phyloP scores from a whole-genome alignment of 2,888 invertebrate species.

The Tuta absoluta region DNA sequence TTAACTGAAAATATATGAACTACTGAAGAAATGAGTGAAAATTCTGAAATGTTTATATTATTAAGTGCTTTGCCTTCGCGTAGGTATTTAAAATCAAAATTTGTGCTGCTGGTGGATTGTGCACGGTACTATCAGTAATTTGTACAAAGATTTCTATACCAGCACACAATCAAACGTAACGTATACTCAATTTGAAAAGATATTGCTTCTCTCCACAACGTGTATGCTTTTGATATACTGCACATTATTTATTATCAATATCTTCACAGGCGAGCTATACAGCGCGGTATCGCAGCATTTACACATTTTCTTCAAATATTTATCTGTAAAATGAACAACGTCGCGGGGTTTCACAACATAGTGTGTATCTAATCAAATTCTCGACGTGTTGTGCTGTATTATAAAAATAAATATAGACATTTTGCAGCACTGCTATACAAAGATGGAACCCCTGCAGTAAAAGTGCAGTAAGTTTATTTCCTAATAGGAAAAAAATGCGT shows the following conservation, averaged over 20 bases:
- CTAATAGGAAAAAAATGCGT: too few relatives aligned
- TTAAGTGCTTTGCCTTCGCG: too few relatives aligned
- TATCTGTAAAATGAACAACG: background rate
- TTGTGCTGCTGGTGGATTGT: too few relatives aligned
- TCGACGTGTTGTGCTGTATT: background rate
- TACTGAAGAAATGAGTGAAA: too few relatives aligned
- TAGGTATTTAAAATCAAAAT: too few relatives aligned
- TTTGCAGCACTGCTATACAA: too few relatives aligned
- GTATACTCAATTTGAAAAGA: slow-evolving; percentile 1
- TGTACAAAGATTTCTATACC: background rate
- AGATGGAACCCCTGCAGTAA: too few relatives aligned
- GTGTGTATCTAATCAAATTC: background rate
- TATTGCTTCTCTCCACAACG: slow-evolving; percentile 3
- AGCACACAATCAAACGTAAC: background rate
- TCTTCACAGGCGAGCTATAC: background rate
- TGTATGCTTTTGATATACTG: background rate
- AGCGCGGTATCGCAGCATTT: background rate
- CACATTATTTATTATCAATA: too few relatives aligned
- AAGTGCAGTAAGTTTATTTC: too few relatives aligned
- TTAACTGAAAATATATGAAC: too few relatives aligned
- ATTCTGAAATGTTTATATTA: too few relatives aligned
- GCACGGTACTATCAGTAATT: too few relatives aligned
- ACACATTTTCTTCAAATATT: background rate
- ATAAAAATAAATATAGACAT: background rate
- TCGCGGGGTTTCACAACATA: background rate